These are phyloP conservation scores for Collichthys lucidus DNA, from an alignment of 2,113 vertebrate species.

Conservation along the genomic window DNA sequence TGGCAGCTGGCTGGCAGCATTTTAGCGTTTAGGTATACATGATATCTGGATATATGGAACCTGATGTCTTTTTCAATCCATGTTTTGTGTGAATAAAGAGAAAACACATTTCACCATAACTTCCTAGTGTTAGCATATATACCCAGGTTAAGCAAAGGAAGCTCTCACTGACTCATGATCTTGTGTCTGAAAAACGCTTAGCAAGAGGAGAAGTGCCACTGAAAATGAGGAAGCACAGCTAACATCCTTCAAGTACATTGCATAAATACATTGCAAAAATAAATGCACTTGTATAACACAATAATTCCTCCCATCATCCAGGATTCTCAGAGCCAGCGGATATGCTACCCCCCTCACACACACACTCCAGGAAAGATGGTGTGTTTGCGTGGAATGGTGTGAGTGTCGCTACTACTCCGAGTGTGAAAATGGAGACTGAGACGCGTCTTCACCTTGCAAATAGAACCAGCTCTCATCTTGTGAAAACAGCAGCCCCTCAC, in stretches of 20 bases:
- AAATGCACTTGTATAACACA: neutral
- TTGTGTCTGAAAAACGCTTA: neutral
- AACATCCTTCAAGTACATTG: neutral
- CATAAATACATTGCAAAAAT: neutral
- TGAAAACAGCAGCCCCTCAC: neutral
- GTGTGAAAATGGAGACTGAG: constrained; percentile 13
- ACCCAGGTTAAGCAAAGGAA: neutral
- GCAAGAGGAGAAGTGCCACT: neutral
- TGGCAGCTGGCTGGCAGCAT: too few species aligned
- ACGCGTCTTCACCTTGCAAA: neutral
- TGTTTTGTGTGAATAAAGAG: neutral
- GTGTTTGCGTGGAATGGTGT: neutral
- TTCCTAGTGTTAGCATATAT: constrained; percentile 10
- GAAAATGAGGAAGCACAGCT: constrained; percentile 9
- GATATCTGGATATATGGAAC: neutral
- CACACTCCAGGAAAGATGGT: neutral
- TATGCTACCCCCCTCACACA: neutral
- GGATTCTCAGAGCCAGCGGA: neutral
- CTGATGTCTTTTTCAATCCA: neutral
- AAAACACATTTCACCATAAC: neutral
- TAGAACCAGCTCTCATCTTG: neutral
- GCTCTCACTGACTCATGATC: constrained; percentile 12
- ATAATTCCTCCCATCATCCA: neutral
- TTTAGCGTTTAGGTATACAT: too few species aligned
- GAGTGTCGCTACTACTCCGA: neutral